Conservation (phyloP, 2,113 vertebrate species). For the Archilochus colubris region DNA sequence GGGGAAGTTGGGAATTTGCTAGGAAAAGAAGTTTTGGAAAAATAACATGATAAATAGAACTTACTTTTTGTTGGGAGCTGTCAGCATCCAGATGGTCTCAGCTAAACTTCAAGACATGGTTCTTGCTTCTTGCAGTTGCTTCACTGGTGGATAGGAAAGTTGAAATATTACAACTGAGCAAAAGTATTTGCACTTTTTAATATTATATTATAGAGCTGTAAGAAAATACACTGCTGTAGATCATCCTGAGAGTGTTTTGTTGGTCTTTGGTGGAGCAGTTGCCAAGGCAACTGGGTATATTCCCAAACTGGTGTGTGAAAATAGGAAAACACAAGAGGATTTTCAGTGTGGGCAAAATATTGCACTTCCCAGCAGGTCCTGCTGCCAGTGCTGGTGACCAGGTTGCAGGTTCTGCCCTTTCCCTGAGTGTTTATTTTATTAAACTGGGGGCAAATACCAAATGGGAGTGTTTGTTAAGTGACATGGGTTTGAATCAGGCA, state of each 20-base stretch:
- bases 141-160: background rate
- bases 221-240: background rate
- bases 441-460: fast-evolving
- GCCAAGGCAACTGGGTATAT: slow-evolving; percentile 35
- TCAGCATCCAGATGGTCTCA: background rate
- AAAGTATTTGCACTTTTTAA: background rate
- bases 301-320: background rate
- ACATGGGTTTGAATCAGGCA: background rate
- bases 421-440: background rate
- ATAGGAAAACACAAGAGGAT: background rate
- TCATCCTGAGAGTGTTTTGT: background rate
- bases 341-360: background rate
- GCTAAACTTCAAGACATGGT: background rate
- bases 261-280: background rate
- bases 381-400: background rate
- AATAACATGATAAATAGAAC: background rate
- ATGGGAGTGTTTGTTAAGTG: background rate
- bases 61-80: background rate
- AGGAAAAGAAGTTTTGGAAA: background rate
- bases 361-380: background rate
- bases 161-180: background rate
- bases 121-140: background rate
- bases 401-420: background rate
- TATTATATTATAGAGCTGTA: background rate
- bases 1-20: background rate